Evolutionary conservation across 1,140 invertebrate genomes (phyloP).

Genomic region (Heliconius hewitsoni): DNA sequence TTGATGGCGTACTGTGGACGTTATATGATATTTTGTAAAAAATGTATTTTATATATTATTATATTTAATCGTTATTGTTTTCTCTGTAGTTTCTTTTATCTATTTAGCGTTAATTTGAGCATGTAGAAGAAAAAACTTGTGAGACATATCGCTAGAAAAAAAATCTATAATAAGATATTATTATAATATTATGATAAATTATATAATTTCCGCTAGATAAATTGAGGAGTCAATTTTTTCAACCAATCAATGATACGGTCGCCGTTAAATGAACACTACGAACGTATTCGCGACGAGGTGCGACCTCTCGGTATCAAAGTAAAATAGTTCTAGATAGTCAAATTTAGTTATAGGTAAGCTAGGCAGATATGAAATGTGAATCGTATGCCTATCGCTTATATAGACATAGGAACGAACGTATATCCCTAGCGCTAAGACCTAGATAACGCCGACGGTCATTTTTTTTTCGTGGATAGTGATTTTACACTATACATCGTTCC

Average conservation of each 20-base stretch:
- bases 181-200: slow-evolving; percentile 52
- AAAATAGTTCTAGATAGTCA: slow-evolving; percentile 57
- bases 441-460: slow-evolving; percentile 52
- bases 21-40: slow-evolving; percentile 70
- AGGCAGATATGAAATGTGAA: slow-evolving; percentile 49
- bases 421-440: slow-evolving; percentile 37
- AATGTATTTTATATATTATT: slow-evolving; percentile 71
- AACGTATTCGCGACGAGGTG: slow-evolving; percentile 41
- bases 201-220: slow-evolving; percentile 64
- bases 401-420: slow-evolving; percentile 40
- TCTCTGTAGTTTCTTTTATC: slow-evolving; percentile 60
- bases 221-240: slow-evolving; percentile 69
- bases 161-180: slow-evolving; percentile 53
- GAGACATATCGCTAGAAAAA: slow-evolving; percentile 72
- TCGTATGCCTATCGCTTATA: slow-evolving; percentile 65
- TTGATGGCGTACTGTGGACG: slow-evolving; percentile 42
- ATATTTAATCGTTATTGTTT: slow-evolving; percentile 46
- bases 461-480: slow-evolving; percentile 38
- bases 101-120: slow-evolving; percentile 60
- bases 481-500: slow-evolving; percentile 26
- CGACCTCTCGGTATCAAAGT: slow-evolving; percentile 44
- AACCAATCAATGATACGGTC: slow-evolving; percentile 55
- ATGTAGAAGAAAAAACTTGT: slow-evolving; percentile 61
- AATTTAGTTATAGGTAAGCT: slow-evolving; percentile 67
- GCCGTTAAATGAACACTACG: slow-evolving; percentile 18